Base-by-base conservation (phyloP, 2,797 vertebrate genomes). In the Poliocrania exsul region DNA sequence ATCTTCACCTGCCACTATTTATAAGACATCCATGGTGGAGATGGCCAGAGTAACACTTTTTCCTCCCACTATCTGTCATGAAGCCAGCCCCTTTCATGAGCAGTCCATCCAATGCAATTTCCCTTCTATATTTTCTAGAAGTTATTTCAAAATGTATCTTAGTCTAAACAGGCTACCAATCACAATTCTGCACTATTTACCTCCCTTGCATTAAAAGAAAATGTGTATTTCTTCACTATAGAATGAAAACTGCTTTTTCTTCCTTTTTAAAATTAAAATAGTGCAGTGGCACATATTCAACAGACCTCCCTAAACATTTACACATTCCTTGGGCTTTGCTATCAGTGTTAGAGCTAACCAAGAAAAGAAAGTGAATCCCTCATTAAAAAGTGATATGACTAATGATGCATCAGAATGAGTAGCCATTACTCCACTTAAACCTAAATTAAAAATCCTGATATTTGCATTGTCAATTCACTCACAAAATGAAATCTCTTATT, bases 381-480 rank as follows among this genome's bases (percentile, higher is more conserved):
- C 96, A 96, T 96, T 96, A 97, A 96, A 95, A 92, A 82, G 89
- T 95, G 72, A 64, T 69, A 94, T 69, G 92, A 83, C 95, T 95
- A 97, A 97, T 86, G 96, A 93, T 73, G 88, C 94, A 61, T 92
- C 90, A 56, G 90, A 96, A 96, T 83, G 94, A 97, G 87, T 80
- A 75, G 79, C 94, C 81, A 67, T 92, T 88, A 95, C 54, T 74
- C 81, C 91, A 92, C 96, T 97, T 94, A 97, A 93, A 93, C 25
- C 88, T 96, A 88, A 96, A 97, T 97, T 97, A 97, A 95, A 97
- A 97, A 96, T 84, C 81, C 93, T 86, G 95, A 71, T 81, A 78
- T 85, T 81, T 70, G 93, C 95, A 84, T 82, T 80, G 70, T 33
- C 61, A 49, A 71, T 75, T 96, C 88, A 88, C 62, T 73, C 79